These are phyloP conservation scores for Melanostigma gelatinosum DNA, from an alignment of 2,113 vertebrate genomes.

Conservation along the genomic window DNA sequence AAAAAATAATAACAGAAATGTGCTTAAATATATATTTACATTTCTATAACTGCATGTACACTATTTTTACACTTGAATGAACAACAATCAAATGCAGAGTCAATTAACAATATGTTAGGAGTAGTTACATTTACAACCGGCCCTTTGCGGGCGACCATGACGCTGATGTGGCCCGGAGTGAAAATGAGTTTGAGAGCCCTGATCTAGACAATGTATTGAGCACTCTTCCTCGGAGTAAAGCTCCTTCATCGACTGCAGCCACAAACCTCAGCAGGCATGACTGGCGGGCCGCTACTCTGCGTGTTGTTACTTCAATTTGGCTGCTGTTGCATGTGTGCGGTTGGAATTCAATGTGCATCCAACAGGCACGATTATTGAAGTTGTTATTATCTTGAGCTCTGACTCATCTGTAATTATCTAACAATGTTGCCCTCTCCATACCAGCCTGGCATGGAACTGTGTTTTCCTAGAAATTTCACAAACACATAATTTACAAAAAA, in stretches of 20 bases:
- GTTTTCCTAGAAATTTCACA: conserved; percentile 25
- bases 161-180: too few relatives aligned
- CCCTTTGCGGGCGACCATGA: too few relatives aligned
- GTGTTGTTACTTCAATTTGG: background rate
- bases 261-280: conserved; percentile 40
- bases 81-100: too few relatives aligned
- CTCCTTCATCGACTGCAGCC: conserved; percentile 37
- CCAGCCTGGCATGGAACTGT: conserved; percentile 19
- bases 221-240: conserved; percentile 40
- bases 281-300: background rate
- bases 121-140: too few relatives aligned
- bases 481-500: conserved; percentile 25
- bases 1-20: too few relatives aligned
- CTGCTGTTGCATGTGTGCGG: conserved; percentile 8
- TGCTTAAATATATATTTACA: too few relatives aligned
- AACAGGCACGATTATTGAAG: conserved; percentile 7
- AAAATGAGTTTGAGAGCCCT: too few relatives aligned
- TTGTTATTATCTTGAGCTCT: conserved; percentile 37
- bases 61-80: too few relatives aligned
- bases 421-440: background rate
- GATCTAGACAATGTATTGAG: conserved; percentile 60
- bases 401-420: conserved; percentile 39
- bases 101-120: too few relatives aligned
- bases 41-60: too few relatives aligned
- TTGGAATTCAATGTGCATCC: conserved; percentile 14